phyloP scores from a whole-genome alignment of 2,888 invertebrate genomes.

The Drosophila paramelanica region DNA sequence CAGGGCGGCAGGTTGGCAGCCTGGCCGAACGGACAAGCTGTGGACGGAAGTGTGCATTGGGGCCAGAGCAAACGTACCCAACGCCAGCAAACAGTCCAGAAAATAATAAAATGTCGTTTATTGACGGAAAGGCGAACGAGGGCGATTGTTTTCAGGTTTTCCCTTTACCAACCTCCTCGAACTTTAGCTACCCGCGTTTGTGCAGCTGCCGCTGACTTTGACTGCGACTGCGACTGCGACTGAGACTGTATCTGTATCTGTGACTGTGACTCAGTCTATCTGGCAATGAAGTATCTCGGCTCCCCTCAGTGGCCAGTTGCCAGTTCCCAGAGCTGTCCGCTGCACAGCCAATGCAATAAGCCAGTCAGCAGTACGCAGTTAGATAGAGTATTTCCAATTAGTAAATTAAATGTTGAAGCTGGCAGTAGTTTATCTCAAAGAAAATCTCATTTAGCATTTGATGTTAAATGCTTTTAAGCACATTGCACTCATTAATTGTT shows the following conservation, averaged over 20 bases:
- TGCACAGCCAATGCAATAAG: conserved; percentile 29
- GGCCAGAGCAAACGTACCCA: conserved; percentile 23
- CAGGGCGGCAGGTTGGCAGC: neutral
- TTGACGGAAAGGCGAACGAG: conserved; percentile 56
- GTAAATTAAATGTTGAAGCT: conserved; percentile 42
- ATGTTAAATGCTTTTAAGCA: neutral
- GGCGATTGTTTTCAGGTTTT: conserved; percentile 54
- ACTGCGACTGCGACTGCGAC: neutral
- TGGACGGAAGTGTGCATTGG: conserved; percentile 35
- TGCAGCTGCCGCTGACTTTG: conserved; percentile 28
- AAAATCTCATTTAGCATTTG: conserved; percentile 9
- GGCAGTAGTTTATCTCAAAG: conserved; percentile 8
- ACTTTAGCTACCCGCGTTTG: neutral
- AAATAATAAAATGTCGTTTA: conserved; percentile 77
- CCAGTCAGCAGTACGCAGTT: neutral
- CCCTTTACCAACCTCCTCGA: conserved; percentile 16
- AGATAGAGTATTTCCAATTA: conserved; percentile 35
- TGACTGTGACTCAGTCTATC: conserved; percentile 2
- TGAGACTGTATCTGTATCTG: conserved; percentile 6
- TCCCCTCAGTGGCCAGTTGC: conserved; percentile 1
- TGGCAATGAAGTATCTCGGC: conserved; percentile 15
- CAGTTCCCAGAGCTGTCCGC: conserved; percentile 11
- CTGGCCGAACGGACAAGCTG: conserved; percentile 3
- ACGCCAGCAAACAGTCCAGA: conserved; percentile 46
- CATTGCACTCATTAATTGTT: neutral